phyloP scores from a whole-genome alignment of 2,113 vertebrate genomes.

The Pristiophorus japonicus region DNA sequence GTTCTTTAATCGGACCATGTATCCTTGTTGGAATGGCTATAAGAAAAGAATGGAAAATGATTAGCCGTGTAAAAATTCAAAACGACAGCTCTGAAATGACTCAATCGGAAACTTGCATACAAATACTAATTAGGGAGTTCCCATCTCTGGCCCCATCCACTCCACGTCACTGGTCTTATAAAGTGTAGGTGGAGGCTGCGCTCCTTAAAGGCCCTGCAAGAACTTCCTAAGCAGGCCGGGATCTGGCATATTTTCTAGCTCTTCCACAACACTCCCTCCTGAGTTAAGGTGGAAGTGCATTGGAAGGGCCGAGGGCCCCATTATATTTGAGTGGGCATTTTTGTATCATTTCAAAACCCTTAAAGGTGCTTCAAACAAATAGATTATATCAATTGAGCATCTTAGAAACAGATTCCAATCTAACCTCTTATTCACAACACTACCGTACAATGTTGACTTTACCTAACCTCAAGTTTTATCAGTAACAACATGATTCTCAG shows the following conservation, averaged over 20 bases:
- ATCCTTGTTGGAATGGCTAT: constrained; percentile 63
- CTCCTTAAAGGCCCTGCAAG: not conserved
- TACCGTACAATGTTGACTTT: not conserved
- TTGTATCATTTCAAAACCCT: not conserved
- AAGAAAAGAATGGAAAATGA: constrained; percentile 26
- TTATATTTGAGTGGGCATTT: not conserved
- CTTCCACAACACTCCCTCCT: not conserved
- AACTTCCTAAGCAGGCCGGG: not conserved
- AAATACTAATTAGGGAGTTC: not conserved
- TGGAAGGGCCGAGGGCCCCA: not conserved
- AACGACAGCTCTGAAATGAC: not conserved
- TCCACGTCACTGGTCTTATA: not conserved
- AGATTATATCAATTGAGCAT: not conserved
- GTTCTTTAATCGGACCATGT: constrained; percentile 63
- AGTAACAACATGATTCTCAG: not conserved
- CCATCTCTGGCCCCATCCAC: not conserved
- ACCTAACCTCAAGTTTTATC: not conserved
- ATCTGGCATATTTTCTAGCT: not conserved
- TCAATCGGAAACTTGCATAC: not conserved
- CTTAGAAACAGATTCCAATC: not conserved
- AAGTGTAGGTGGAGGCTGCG: not conserved
- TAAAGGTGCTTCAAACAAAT: not conserved
- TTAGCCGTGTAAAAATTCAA: not conserved
- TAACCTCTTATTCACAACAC: not conserved
- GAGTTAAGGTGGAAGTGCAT: not conserved